Percentiles rank a stretch among this genome's conserved stretches.
These are phyloP conservation scores for Trachops cirrhosus DNA, from an alignment of 2,797 vertebrate species.

Conservation along the genomic window DNA sequence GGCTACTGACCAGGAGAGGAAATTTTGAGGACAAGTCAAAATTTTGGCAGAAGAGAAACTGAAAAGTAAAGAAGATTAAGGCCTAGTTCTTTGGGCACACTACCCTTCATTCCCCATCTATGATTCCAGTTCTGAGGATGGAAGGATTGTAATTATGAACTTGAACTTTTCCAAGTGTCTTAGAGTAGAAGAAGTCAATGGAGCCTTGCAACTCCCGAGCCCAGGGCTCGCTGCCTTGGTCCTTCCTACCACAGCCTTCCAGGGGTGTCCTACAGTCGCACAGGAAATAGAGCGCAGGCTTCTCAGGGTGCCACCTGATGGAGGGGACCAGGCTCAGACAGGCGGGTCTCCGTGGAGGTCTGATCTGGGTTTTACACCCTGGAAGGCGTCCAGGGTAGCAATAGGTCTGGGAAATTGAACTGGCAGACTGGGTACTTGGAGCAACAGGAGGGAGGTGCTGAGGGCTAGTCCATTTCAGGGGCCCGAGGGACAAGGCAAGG, in stretches of 20 bases:
- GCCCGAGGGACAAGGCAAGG: neutral
- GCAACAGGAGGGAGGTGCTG: neutral
- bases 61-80: neutral
- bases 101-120: neutral
- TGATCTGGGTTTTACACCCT: neutral
- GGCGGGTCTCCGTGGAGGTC: neutral
- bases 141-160: neutral
- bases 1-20: neutral
- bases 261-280: neutral
- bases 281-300: neutral
- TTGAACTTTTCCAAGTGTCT: neutral
- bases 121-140: neutral
- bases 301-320: neutral
- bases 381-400: neutral
- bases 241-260: neutral
- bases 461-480: neutral
- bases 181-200: neutral
- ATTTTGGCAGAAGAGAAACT: neutral
- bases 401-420: neutral
- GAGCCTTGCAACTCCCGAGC: neutral
- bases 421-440: neutral
- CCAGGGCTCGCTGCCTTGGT: neutral
- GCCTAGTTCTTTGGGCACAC: neutral
- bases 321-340: neutral
- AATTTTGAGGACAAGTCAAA: slow-evolving; percentile 27